Percentiles rank a stretch among this genome's conserved stretches.
Conservation (phyloP, 92 coral and sea anemone genomes). For the Scolanthus callimorphus region DNA sequence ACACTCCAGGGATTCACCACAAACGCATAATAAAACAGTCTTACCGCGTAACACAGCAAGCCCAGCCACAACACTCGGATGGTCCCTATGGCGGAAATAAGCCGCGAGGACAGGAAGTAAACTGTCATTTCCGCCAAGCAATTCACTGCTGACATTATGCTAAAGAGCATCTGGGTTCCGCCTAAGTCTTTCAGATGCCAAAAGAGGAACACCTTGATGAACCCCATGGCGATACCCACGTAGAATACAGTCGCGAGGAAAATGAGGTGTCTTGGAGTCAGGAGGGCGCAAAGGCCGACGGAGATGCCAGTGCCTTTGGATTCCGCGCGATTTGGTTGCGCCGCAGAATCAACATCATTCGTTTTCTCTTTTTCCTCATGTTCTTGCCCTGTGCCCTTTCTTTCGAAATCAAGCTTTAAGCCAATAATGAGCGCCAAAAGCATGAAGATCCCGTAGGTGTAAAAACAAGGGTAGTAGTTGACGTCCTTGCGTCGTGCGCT, state of each 20-base stretch:
- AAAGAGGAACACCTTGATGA: slow-evolving; percentile 87
- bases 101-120: slow-evolving; percentile 73
- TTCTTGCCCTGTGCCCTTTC: slow-evolving; percentile 10
- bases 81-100: slow-evolving; percentile 62
- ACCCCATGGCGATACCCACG: slow-evolving; percentile 95
- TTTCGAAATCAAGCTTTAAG: slow-evolving; percentile 62
- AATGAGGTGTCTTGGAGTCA: slow-evolving; percentile 63
- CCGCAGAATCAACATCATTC: background rate
- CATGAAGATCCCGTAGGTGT: slow-evolving; percentile 64
- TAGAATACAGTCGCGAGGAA: slow-evolving; percentile 87
- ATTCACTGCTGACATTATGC: slow-evolving; percentile 81
- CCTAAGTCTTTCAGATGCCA: slow-evolving; percentile 90
- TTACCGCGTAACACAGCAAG: slow-evolving; percentile 58
- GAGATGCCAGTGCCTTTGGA: slow-evolving; percentile 31
- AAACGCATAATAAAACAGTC: slow-evolving; percentile 68
- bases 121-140: slow-evolving; percentile 83
- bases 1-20: slow-evolving; percentile 76
- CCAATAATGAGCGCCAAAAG: slow-evolving; percentile 74
- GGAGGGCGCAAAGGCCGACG: slow-evolving; percentile 55
- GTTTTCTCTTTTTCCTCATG: slow-evolving; percentile 16
- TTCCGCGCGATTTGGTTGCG: background rate
- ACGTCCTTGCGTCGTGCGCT: slow-evolving; percentile 83
- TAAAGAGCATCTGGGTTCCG: slow-evolving; percentile 80
- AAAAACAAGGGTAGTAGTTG: slow-evolving; percentile 91
- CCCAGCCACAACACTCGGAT: slow-evolving; percentile 79